Evolutionary conservation across 2,797 vertebrate genomes (phyloP).

Genomic region (Okamejei kenojei): DNA sequence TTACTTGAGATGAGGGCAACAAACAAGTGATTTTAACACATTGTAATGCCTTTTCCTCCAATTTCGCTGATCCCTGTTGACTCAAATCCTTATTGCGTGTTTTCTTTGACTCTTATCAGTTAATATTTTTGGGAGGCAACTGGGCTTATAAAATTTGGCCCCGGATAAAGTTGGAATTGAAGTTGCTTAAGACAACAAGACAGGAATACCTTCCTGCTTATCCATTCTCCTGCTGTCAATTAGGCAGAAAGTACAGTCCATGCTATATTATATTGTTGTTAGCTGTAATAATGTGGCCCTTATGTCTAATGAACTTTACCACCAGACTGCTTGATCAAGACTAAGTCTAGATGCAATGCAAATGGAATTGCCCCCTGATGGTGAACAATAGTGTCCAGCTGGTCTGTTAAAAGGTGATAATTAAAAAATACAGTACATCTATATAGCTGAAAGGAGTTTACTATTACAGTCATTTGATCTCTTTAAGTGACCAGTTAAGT

Average conservation of each 20-base stretch:
- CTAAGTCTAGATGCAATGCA: conserved; percentile 97
- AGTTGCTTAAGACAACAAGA: background rate
- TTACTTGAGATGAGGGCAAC: conserved; percentile 59
- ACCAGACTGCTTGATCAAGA: conserved; percentile 90
- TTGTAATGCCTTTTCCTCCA: conserved; percentile 52
- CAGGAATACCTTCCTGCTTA: conserved; percentile 42
- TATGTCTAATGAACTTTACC: conserved; percentile 90
- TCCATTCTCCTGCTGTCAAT: conserved; percentile 54
- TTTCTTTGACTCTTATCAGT: conserved; percentile 16
- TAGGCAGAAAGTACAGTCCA: conserved; percentile 61
- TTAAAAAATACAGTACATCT: conserved; percentile 99
- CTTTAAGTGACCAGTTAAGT: conserved; percentile 24
- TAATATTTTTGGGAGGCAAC: background rate
- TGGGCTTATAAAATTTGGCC: background rate
- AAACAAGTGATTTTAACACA: conserved; percentile 57
- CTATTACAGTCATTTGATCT: conserved; percentile 55
- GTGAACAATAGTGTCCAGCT: conserved; percentile 98
- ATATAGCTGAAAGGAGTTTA: conserved; percentile 82
- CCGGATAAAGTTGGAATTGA: conserved; percentile 36
- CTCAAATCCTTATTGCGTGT: conserved; percentile 37
- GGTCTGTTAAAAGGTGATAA: conserved; percentile 99
- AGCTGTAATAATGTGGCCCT: conserved; percentile 68
- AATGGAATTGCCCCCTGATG: conserved; percentile 98
- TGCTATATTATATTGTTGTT: conserved; percentile 55
- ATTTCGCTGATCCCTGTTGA: conserved; percentile 41